Conservation (phyloP, 2,797 vertebrate genomes). For the Poeciliopsis presidionis region DNA sequence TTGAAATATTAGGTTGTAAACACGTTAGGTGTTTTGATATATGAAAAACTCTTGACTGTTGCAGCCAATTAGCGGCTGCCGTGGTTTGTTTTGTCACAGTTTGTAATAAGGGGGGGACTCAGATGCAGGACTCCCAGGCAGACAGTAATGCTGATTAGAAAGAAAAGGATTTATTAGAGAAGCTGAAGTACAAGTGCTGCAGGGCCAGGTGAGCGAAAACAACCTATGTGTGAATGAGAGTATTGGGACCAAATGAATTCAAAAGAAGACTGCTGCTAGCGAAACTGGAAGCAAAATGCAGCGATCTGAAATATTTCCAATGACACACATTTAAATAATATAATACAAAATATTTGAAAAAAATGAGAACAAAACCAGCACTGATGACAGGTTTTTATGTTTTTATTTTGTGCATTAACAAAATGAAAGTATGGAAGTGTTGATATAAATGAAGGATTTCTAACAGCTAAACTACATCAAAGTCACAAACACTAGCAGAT, state of each 20-base stretch:
- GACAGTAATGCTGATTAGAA: slow-evolving; percentile 1
- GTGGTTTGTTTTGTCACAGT: slow-evolving; percentile 13
- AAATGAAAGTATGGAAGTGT: background rate
- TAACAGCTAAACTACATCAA: background rate
- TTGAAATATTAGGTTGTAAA: slow-evolving; percentile 5
- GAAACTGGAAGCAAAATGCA: background rate
- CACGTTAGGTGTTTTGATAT: background rate
- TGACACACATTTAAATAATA: background rate
- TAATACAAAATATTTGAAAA: too few relatives aligned
- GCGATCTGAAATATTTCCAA: background rate
- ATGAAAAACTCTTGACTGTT: slow-evolving; percentile 10
- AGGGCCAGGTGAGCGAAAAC: background rate
- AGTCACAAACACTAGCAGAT: slow-evolving; percentile 3
- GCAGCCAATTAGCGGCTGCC: slow-evolving; percentile 2
- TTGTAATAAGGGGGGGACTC: background rate
- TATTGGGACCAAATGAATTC: background rate
- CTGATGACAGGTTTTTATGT: background rate
- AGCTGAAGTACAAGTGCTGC: background rate
- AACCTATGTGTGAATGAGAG: background rate
- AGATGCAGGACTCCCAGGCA: background rate
- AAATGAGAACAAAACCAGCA: background rate
- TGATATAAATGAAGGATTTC: background rate
- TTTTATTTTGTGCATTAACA: background rate
- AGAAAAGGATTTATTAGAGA: slow-evolving; percentile 5
- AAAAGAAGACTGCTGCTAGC: background rate